phyloP scores from a whole-genome alignment of 2,113 vertebrate species.

The pig (Sus scrofa) region DNA sequence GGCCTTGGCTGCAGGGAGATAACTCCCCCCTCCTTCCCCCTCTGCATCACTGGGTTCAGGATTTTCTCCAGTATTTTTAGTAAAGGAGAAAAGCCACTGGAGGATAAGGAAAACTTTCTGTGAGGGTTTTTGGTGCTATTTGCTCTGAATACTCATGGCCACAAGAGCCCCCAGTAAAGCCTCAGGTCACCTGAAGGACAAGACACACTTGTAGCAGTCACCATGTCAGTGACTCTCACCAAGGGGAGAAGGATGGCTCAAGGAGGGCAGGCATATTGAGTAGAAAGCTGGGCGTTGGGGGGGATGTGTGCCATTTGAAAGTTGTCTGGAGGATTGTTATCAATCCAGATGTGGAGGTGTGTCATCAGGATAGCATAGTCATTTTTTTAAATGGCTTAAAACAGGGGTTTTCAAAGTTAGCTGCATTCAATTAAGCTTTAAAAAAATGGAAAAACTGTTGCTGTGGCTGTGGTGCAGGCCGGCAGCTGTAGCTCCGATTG shows the following conservation, averaged over 20 bases:
- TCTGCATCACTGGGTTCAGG: background rate
- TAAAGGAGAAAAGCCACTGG: background rate
- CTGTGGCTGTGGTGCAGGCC: no score
- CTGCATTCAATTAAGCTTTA: no score
- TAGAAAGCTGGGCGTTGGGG: background rate
- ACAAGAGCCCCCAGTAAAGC: background rate
- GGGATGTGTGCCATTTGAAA: background rate
- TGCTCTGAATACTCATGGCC: background rate
- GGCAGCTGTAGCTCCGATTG: no score
- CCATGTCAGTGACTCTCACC: background rate
- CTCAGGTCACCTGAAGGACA: background rate
- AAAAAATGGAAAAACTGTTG: no score
- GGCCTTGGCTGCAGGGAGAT: background rate
- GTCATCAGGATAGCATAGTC: background rate
- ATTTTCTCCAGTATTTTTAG: background rate
- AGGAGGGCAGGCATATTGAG: background rate
- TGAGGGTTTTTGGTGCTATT: background rate
- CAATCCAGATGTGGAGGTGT: no score
- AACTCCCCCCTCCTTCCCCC: background rate
- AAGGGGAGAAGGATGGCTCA: no score
- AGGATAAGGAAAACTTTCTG: background rate
- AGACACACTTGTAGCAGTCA: background rate
- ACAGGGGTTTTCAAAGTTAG: background rate
- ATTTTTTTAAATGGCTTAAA: background rate
- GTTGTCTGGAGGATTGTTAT: background rate